A percentile compares a stretch with the other conserved stretches of the same genome.
These are phyloP conservation scores for Anoplophora glabripennis DNA, from an alignment of 1,140 invertebrate genomes.

Conservation along the genomic window DNA sequence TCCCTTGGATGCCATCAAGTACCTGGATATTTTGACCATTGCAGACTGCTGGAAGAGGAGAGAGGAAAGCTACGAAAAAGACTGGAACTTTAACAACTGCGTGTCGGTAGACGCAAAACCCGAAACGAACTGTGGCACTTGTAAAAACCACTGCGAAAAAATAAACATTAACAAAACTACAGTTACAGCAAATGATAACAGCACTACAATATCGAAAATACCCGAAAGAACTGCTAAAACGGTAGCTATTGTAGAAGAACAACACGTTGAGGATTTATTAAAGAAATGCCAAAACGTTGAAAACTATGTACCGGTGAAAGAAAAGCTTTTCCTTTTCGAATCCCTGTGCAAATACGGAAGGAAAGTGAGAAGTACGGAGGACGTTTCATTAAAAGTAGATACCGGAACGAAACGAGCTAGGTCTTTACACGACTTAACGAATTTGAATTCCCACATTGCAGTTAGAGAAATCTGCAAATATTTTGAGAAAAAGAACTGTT, in stretches of 20 bases:
- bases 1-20: slow-evolving; percentile 57
- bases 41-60: slow-evolving; percentile 37
- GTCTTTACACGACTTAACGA: slow-evolving; percentile 59
- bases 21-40: slow-evolving; percentile 52
- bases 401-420: slow-evolving; percentile 54
- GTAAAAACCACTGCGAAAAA: background rate
- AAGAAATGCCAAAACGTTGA: slow-evolving; percentile 59
- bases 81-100: slow-evolving; percentile 32
- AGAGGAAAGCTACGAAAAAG: slow-evolving; percentile 28
- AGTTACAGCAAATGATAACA: background rate
- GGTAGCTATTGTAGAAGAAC: slow-evolving; percentile 1
- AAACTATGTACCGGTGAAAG: slow-evolving; percentile 59
- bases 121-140: background rate
- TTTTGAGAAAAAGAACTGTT: slow-evolving; percentile 51
- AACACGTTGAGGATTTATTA: slow-evolving; percentile 51
- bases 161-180: too few species aligned
- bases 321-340: slow-evolving; percentile 61
- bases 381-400: slow-evolving; percentile 49
- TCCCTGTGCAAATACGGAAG: slow-evolving; percentile 55
- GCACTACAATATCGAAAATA: background rate
- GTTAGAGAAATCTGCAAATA: slow-evolving; percentile 62
- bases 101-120: background rate
- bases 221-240: background rate
- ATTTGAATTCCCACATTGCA: slow-evolving; percentile 45
- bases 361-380: slow-evolving; percentile 53